Evolutionary conservation across 2,113 vertebrate species (phyloP).

Genomic region (Emydura subglobosa): DNA sequence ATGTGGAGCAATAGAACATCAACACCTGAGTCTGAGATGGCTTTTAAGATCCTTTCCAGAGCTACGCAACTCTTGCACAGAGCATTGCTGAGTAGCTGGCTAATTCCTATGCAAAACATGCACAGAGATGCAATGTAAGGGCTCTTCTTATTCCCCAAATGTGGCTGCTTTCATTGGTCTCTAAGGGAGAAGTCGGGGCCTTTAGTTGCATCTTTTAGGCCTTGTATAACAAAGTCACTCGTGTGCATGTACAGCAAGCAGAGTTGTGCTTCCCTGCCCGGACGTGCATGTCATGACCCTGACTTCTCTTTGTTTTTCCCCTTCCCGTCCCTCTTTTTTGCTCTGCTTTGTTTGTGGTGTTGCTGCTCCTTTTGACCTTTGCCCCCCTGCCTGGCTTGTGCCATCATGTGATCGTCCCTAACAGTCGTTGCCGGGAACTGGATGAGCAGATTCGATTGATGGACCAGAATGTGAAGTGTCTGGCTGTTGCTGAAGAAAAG

Average conservation of each 20-base stretch:
- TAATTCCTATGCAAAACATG: background rate
- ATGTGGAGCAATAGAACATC: rapidly evolving
- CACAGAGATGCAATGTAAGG: background rate
- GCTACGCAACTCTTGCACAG: background rate
- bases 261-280: constrained; percentile 35
- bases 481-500: constrained; percentile 93
- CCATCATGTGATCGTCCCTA: constrained; percentile 79
- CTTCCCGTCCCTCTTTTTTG: background rate
- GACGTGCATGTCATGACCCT: constrained; percentile 72
- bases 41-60: background rate
- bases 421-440: constrained; percentile 90
- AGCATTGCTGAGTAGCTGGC: background rate
- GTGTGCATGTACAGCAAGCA: background rate
- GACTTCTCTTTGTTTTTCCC: constrained; percentile 51
- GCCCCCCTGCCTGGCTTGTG: constrained; percentile 73
- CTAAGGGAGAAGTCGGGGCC: background rate
- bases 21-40: background rate
- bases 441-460: constrained; percentile 91
- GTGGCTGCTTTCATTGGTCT: background rate
- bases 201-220: constrained; percentile 46
- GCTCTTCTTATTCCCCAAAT: background rate
- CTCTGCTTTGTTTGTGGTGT: constrained; percentile 73
- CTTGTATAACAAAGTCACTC: constrained; percentile 75
- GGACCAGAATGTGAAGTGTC: constrained; percentile 93
- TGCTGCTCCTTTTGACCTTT: constrained; percentile 77